Conservation (phyloP, 2,797 vertebrate species). For the Mormyrops boulengeri region DNA sequence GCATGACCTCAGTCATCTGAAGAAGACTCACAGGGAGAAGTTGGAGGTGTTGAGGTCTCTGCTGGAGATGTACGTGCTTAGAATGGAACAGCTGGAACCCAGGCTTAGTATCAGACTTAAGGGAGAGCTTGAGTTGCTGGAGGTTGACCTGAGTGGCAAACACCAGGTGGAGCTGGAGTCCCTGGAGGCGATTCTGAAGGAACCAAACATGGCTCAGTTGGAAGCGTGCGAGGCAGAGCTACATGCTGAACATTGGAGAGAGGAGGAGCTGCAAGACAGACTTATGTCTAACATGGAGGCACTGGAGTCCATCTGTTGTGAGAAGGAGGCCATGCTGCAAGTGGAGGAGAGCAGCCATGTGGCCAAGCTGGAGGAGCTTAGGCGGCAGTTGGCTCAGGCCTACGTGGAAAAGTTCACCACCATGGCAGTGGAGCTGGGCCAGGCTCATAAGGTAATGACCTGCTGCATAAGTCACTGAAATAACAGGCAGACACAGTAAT, state of each 20-base stretch:
- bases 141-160: constrained; percentile 43
- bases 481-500: not conserved
- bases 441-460: constrained; percentile 65
- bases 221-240: constrained; percentile 62
- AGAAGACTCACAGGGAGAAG: constrained; percentile 50
- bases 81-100: constrained; percentile 39
- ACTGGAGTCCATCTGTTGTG: constrained; percentile 69
- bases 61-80: constrained; percentile 49
- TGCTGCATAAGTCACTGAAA: not conserved
- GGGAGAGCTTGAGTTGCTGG: constrained; percentile 51
- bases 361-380: constrained; percentile 55
- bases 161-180: constrained; percentile 36
- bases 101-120: constrained; percentile 49
- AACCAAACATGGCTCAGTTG: constrained; percentile 54
- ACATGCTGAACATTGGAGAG: constrained; percentile 59
- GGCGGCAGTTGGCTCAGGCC: constrained; percentile 57
- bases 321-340: constrained; percentile 52
- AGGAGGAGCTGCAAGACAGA: constrained; percentile 67
- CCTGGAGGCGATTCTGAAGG: constrained; percentile 49
- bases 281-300: constrained; percentile 78
- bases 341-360: constrained; percentile 31
- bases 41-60: constrained; percentile 46
- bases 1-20: constrained; percentile 55
- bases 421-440: constrained; percentile 65
- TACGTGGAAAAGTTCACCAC: constrained; percentile 65